Percentiles rank a stretch among this genome's conserved stretches.
These are phyloP conservation scores for Elmis aenea DNA, from an alignment of 2,888 invertebrate genomes.

Conservation along the genomic window DNA sequence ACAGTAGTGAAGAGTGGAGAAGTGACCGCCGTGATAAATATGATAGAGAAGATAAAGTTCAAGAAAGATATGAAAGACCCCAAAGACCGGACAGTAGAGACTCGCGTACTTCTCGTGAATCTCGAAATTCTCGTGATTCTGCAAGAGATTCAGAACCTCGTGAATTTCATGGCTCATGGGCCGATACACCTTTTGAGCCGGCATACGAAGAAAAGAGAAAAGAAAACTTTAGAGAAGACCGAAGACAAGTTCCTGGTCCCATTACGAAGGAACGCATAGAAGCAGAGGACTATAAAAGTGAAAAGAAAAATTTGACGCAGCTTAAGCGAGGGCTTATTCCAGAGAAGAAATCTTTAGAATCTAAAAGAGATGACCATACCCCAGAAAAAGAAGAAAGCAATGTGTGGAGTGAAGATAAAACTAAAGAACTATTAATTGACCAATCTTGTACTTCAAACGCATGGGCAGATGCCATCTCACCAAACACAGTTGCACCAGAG, in stretches of 20 bases:
- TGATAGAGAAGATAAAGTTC: constrained; percentile 30
- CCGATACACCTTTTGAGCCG: constrained; percentile 44
- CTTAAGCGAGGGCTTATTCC: constrained; percentile 46
- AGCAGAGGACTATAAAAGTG: constrained; percentile 51
- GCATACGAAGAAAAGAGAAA: constrained; percentile 40
- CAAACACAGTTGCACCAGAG: constrained; percentile 39
- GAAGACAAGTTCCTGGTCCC: constrained; percentile 54
- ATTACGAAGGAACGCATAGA: constrained; percentile 58
- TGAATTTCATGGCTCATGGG: constrained; percentile 46
- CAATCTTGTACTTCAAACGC: constrained; percentile 36
- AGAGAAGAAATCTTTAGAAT: constrained; percentile 32
- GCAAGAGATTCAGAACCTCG: constrained; percentile 48
- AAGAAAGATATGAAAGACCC: constrained; percentile 47
- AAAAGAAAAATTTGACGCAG: constrained; percentile 51
- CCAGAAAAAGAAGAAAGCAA: constrained; percentile 28
- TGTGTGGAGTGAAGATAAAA: constrained; percentile 23
- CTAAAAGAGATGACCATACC: constrained; percentile 31
- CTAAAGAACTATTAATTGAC: constrained; percentile 23
- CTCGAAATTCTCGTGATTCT: constrained; percentile 47
- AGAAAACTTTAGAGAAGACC: constrained; percentile 35
- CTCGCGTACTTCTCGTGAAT: constrained; percentile 52
- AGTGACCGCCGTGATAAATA: constrained; percentile 31
- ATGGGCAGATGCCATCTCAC: constrained; percentile 46
- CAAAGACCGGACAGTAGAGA: constrained; percentile 57
- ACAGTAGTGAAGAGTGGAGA: constrained; percentile 35